phyloP scores from a whole-genome alignment of 2,797 vertebrate species.

The Podarcis lilfordi region DNA sequence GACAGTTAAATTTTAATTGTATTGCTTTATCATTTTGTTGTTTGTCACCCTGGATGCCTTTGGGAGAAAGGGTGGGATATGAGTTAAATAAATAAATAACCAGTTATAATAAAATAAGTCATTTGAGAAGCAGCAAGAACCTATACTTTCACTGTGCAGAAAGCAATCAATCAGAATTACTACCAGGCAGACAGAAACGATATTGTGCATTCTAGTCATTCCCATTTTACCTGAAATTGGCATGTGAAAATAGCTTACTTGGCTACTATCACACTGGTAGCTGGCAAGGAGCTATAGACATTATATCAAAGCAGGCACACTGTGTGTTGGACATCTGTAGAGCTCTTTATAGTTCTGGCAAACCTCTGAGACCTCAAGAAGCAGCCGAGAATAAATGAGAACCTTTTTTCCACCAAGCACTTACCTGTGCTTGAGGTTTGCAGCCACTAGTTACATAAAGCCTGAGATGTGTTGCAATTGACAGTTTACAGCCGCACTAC shows the following conservation, averaged over 20 bases:
- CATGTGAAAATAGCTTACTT: neutral
- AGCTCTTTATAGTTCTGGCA: neutral
- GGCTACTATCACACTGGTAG: neutral
- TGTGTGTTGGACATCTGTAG: neutral
- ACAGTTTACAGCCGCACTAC: neutral
- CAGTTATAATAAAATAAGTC: neutral
- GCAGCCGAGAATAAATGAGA: conserved; percentile 1
- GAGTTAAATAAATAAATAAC: neutral
- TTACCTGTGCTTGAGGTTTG: conserved; percentile 15
- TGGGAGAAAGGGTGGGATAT: too few relatives aligned
- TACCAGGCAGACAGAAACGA: neutral
- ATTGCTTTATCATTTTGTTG: too few relatives aligned
- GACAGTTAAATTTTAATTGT: too few relatives aligned
- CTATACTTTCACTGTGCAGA: neutral
- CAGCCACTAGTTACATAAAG: neutral
- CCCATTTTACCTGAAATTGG: conserved; percentile 27
- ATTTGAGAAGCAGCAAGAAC: neutral
- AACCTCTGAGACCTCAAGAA: neutral
- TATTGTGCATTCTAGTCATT: conserved; percentile 4
- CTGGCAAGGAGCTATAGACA: neutral
- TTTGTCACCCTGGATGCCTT: too few relatives aligned
- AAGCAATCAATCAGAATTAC: neutral
- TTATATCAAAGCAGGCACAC: neutral
- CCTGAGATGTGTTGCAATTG: neutral
- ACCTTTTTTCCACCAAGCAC: neutral